Base-by-base conservation (phyloP, 2,888 invertebrate species). In the Phaedon cochleariae region DNA sequence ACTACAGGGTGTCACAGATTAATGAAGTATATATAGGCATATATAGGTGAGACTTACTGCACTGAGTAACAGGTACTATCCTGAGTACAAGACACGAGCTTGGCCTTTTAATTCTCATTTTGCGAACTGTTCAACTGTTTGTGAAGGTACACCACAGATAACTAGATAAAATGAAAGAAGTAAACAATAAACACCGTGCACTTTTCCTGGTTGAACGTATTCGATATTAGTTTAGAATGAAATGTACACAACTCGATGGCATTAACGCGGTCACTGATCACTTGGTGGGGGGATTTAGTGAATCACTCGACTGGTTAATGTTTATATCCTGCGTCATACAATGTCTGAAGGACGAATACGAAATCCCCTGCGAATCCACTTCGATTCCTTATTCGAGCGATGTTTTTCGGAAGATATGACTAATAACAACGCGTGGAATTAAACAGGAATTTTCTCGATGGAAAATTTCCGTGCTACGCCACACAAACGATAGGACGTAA, bases 41-140 rank as follows among this genome's bases (percentile, higher is more conserved):
- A n/a, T n/a, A n/a, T n/a, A 26, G 26, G 3, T 26, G 4, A 26
- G 4, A 66, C 71, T 71, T 65, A 71, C 71, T 63, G 34, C 55
- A 46, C 20, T 59, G 60, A 48, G 81, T 79, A 63, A 87, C 77
- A 18, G 89, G 88, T 80, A 87, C 85, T 76, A 88, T 87, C 78
- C 87, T 84, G 63, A 90, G 84, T 73, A 89, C 87, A 74, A 90
- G 85, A 81, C 89, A 89, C 75, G 88, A 87, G 73, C 88, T 87
- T 81, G 88, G 87, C 82, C 89, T 85, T 85, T 88, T 90, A 79
- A 89, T 86, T 84, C 89, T 87, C 89, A 89, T 89, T 26, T 26
- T 7, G 26, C 26, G 26, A 26, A 26, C 3, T 26, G 26, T 26
- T 26, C n/a, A n/a, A n/a, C n/a, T 62, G 49, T 55, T 59, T 34